phyloP scores from a whole-genome alignment of 2,888 invertebrate species.

The Archips xylosteana region DNA sequence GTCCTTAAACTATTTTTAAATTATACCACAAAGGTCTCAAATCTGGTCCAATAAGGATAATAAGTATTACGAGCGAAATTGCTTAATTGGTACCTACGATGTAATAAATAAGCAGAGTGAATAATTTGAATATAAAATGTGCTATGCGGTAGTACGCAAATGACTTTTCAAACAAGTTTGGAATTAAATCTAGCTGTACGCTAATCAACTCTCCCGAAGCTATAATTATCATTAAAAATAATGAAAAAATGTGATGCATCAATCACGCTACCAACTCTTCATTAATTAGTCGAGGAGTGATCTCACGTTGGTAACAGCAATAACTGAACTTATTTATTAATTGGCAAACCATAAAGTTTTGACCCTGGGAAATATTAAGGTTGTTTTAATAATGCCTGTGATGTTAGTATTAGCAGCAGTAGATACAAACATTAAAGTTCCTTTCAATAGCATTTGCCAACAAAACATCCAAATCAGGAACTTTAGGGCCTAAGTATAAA shows the following conservation, averaged over 20 bases:
- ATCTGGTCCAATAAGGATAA: constrained; percentile 71
- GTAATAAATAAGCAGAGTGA: constrained; percentile 59
- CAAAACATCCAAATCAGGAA: constrained; percentile 6
- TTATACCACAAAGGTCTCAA: constrained; percentile 69
- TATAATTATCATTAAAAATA: constrained; percentile 29
- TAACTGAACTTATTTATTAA: neutral
- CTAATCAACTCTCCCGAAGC: constrained; percentile 26
- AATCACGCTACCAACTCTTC: constrained; percentile 36
- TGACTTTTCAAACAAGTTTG: constrained; percentile 42
- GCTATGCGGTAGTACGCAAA: constrained; percentile 55
- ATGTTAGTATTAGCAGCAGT: neutral
- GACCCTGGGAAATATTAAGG: neutral
- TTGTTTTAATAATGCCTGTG: neutral
- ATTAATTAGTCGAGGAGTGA: constrained; percentile 33
- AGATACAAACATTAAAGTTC: neutral
- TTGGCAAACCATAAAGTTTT: constrained; percentile 6
- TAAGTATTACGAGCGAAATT: constrained; percentile 62
- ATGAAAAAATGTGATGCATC: constrained; percentile 24
- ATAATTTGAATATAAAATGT: constrained; percentile 57
- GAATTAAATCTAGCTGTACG: constrained; percentile 20
- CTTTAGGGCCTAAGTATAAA: neutral
- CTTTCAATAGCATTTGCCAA: neutral
- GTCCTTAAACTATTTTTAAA: constrained; percentile 81
- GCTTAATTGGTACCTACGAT: constrained; percentile 66
- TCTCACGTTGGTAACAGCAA: constrained; percentile 19